A percentile compares a stretch with the other conserved stretches of the same genome.
Conservation (phyloP, 2,888 invertebrate genomes). For the Xestia c-nigrum region DNA sequence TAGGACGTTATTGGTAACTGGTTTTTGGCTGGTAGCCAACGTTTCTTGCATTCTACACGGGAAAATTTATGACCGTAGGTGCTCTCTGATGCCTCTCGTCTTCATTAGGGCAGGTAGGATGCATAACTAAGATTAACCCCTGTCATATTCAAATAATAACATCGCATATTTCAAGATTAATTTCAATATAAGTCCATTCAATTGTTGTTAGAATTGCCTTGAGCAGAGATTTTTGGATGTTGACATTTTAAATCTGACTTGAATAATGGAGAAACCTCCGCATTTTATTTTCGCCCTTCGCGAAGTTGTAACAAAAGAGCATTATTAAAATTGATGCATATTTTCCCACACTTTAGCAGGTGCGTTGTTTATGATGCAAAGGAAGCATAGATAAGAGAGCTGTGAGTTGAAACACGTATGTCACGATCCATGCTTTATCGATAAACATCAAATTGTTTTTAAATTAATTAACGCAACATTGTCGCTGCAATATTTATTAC, state of each 20-base stretch:
- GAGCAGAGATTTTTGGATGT: constrained; percentile 27
- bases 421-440: constrained; percentile 65
- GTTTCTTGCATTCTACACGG: constrained; percentile 32
- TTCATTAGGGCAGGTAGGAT: constrained; percentile 41
- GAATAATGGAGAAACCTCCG: constrained; percentile 32
- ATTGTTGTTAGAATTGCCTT: constrained; percentile 16
- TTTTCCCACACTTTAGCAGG: constrained; percentile 70
- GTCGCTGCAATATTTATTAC: constrained; percentile 64
- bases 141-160: constrained; percentile 14
- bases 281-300: constrained; percentile 41
- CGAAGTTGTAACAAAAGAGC: constrained; percentile 20
- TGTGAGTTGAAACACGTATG: constrained; percentile 71
- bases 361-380: constrained; percentile 73
- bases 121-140: constrained; percentile 12
- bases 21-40: constrained; percentile 45
- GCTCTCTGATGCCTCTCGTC: constrained; percentile 18
- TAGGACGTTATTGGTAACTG: constrained; percentile 35
- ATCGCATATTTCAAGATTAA: constrained; percentile 16
- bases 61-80: constrained; percentile 25
- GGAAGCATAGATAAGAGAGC: constrained; percentile 60
- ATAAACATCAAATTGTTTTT: constrained; percentile 46
- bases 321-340: constrained; percentile 23
- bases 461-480: constrained; percentile 53
- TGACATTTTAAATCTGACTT: constrained; percentile 38
- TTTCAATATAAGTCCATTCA: constrained; percentile 19